phyloP scores from a whole-genome alignment of 2,113 vertebrate genomes.

The Aptenodytes forsteri region DNA sequence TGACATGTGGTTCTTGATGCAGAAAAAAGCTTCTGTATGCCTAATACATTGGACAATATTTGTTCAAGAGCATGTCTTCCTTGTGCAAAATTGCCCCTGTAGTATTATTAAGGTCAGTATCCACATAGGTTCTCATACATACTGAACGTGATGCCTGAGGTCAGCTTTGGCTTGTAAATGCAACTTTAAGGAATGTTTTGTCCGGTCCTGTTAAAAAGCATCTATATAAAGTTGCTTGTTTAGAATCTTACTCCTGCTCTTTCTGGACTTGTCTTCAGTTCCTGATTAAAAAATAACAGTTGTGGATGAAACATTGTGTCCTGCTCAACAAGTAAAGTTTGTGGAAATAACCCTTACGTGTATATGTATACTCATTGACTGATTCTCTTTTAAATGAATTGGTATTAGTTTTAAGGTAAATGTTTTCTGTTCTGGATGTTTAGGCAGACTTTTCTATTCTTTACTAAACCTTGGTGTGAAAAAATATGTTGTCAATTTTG shows the following conservation, averaged over 20 bases:
- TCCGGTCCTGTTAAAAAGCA: not conserved
- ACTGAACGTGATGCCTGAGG: not conserved
- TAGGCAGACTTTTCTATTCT: not conserved
- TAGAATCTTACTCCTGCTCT: not conserved
- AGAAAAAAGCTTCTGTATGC: conserved; percentile 33
- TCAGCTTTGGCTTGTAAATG: not conserved
- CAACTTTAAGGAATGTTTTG: not conserved
- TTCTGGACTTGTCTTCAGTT: not conserved
- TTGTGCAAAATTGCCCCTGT: not conserved
- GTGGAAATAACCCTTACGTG: not conserved
- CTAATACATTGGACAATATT: conserved; percentile 53
- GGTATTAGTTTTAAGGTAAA: not conserved
- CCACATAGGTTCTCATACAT: not conserved
- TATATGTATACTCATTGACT: not conserved
- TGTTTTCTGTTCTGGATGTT: not conserved
- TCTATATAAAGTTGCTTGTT: not conserved
- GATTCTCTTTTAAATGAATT: not conserved
- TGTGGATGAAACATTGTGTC: not conserved
- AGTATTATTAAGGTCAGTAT: not conserved
- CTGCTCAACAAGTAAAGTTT: not conserved
- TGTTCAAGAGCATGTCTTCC: not conserved
- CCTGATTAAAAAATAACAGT: not conserved
- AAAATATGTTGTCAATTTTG: not conserved
- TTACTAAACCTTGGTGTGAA: not conserved
- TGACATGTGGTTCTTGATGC: not conserved